Evolutionary conservation across 2,113 vertebrate genomes (phyloP), one percentile per base, ranked within the genome.

Genomic region (Edolisoma coerulescens): DNA sequence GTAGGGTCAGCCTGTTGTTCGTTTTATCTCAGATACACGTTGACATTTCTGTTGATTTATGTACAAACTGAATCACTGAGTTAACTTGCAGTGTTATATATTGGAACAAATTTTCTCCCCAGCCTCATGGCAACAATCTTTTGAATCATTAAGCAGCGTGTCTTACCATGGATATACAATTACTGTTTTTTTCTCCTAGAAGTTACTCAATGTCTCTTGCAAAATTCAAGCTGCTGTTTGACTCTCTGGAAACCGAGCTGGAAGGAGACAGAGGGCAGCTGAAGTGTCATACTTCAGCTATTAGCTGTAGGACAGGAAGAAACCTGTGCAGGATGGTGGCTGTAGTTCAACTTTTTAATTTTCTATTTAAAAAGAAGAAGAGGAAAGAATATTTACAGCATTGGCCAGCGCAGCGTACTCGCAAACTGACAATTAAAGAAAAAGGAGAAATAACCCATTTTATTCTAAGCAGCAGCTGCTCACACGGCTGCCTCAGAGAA

Each of bases 391-490:
- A 16, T 80, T 85, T 74, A 7, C 59, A 60, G 54, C 32, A 2
- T 53, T 78, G 78, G 69, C 76, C 79, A 53, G 68, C 24, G 2
- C n/a, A 3, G n/a, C 11, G 9, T 39, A 15, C 59, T 60, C 45
- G 1, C 56, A 80, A 93, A 88, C 17, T 42, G 68, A 63, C 68
- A 95, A 67, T 93, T 94, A 81, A 64, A 90, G 80, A 44, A 84
- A 70, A 54, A 84, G 60, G 79, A 69, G 73, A 74, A 85, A 88
- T 35, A 92, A 63, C 33, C 52, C 56, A 8, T 84, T 95, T 95
- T 70, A 63, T 90, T 81, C 80, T 41, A 39, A 89, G 70, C 47
- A 89, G 86, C 86, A 84, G 84, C 95, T 89, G 37, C 77, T 95
- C 80, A 10, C 52, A 5, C 44, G 52, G 88, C 88, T 84, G 85